Percentiles rank a stretch among this genome's conserved stretches.
Evolutionary conservation across 1,140 invertebrate species (phyloP).

Genomic region (Zaprionus taronus): DNA sequence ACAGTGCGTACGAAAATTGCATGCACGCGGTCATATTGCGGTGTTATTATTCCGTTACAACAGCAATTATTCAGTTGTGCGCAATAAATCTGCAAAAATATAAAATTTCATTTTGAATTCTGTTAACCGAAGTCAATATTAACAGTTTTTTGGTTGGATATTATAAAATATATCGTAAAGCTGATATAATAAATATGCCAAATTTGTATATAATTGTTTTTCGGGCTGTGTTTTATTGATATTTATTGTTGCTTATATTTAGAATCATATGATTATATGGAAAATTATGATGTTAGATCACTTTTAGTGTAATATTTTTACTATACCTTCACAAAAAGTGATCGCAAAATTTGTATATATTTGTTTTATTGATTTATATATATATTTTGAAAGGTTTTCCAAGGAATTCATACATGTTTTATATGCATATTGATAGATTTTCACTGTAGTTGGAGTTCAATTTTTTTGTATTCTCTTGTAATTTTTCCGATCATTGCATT

Average conservation of each 20-base stretch:
- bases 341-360: too few species aligned
- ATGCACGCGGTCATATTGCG: slow-evolving; percentile 31
- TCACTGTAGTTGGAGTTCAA: too few species aligned
- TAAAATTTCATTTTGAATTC: neutral
- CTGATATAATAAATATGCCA: neutral
- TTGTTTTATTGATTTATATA: too few species aligned
- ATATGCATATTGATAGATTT: too few species aligned
- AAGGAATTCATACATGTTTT: too few species aligned
- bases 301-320: too few species aligned
- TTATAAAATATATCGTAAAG: neutral
- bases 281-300: neutral
- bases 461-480: neutral
- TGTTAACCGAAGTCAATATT: neutral
- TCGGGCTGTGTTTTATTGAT: neutral
- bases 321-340: too few species aligned
- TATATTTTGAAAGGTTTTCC: too few species aligned
- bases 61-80: neutral
- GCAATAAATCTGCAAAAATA: neutral
- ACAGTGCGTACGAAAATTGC: slow-evolving; percentile 28
- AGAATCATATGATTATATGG: neutral
- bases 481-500: neutral
- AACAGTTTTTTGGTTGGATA: neutral
- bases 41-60: neutral
- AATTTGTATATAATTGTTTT: neutral
- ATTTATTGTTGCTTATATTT: neutral